Evolutionary conservation across 2,888 invertebrate genomes (phyloP).

Genomic region (Drosophila koepferae): DNA sequence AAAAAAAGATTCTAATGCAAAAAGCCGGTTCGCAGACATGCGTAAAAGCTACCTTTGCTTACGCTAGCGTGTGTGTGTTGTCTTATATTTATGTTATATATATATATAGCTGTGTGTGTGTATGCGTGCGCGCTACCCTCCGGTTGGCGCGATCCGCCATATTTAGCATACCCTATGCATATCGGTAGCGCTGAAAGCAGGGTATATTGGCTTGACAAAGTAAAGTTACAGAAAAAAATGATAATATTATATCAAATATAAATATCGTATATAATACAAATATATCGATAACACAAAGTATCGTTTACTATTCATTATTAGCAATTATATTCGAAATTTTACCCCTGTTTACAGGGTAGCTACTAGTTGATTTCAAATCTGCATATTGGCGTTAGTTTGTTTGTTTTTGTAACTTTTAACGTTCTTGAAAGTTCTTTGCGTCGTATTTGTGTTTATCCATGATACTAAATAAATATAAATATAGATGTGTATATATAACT

Average conservation of each 20-base stretch:
- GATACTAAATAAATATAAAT: slow-evolving; percentile 10
- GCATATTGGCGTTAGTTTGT: slow-evolving; percentile 12
- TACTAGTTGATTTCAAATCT: neutral
- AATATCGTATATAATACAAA: neutral
- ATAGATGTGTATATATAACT: slow-evolving; percentile 1
- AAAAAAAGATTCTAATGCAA: slow-evolving; percentile 63
- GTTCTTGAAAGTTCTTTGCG: slow-evolving; percentile 44
- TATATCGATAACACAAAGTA: neutral
- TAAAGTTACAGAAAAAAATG: neutral
- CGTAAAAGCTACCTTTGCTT: slow-evolving; percentile 59
- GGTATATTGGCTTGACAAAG: neutral
- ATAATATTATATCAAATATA: too few relatives aligned
- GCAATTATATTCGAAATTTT: neutral
- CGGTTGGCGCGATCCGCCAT: slow-evolving; percentile 61
- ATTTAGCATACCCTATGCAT: slow-evolving; percentile 27
- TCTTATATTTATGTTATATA: neutral
- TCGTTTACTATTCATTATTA: neutral
- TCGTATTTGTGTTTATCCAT: slow-evolving; percentile 41
- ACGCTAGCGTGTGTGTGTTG: slow-evolving; percentile 10
- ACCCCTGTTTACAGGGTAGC: neutral
- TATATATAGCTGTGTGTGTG: slow-evolving; percentile 14
- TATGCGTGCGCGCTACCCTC: slow-evolving; percentile 8
- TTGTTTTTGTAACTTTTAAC: slow-evolving; percentile 35
- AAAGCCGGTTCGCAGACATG: slow-evolving; percentile 78
- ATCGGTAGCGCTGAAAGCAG: neutral